These are phyloP conservation scores for Semaprochilodus insignis DNA, from an alignment of 2,797 vertebrate genomes.

Conservation along the genomic window DNA sequence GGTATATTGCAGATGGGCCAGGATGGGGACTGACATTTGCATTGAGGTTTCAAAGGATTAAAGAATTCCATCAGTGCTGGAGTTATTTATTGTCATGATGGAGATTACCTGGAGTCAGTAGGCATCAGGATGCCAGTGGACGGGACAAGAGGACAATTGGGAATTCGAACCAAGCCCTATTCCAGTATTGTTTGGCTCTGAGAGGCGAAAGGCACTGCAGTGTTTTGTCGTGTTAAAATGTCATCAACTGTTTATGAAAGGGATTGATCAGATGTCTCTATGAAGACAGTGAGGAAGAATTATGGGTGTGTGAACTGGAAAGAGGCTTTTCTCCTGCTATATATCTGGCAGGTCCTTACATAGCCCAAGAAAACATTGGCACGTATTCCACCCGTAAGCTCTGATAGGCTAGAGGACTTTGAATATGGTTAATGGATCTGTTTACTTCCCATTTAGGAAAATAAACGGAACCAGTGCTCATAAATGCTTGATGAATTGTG, in stretches of 20 bases:
- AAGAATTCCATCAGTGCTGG: conserved; percentile 27
- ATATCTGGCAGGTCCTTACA: conserved; percentile 2
- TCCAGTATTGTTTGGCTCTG: conserved; percentile 3
- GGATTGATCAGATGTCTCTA: conserved; percentile 24
- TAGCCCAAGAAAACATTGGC: background rate
- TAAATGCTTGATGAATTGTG: background rate
- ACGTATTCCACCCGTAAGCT: background rate
- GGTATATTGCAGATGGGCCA: background rate
- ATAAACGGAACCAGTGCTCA: background rate
- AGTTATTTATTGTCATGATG: conserved; percentile 19
- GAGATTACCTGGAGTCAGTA: conserved; percentile 31
- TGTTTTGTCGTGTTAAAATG: conserved; percentile 17
- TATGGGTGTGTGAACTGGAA: conserved; percentile 23
- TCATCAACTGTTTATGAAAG: conserved; percentile 25
- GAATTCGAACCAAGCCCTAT: conserved; percentile 11
- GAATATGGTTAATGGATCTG: background rate
- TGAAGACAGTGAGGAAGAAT: conserved; percentile 19
- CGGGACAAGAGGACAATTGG: background rate
- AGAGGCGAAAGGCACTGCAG: background rate
- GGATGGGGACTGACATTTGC: conserved; percentile 30
- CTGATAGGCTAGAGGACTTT: background rate
- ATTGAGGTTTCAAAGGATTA: conserved; percentile 48
- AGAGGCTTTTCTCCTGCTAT: conserved; percentile 6
- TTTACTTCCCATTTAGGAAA: background rate
- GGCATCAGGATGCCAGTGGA: background rate